Conservation (phyloP, 2,797 vertebrate genomes). For the Myotis pilosus region DNA sequence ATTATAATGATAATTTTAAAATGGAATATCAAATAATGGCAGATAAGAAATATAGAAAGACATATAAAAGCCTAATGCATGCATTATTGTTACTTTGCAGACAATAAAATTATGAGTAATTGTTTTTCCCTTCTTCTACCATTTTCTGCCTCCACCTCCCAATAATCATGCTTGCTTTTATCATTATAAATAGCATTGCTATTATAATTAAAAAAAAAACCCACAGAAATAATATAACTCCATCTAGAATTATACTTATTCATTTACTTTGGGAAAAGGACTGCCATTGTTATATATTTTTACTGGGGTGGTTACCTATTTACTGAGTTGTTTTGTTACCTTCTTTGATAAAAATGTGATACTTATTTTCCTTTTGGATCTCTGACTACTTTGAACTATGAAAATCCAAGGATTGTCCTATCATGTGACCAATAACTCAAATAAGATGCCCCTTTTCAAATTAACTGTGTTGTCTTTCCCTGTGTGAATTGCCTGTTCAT, state of each 20-base stretch:
- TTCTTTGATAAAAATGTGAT: not conserved
- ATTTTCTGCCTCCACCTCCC: not conserved
- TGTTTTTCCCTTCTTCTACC: not conserved
- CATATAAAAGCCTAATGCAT: not conserved
- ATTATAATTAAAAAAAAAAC: not conserved
- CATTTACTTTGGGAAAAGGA: not conserved
- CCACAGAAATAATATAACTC: not conserved
- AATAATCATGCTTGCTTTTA: not conserved
- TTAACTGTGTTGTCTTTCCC: not conserved
- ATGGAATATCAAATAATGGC: not conserved
- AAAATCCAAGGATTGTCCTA: not conserved
- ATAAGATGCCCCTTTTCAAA: not conserved
- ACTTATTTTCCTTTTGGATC: not conserved
- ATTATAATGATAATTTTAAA: conserved; percentile 49
- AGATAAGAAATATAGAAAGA: not conserved
- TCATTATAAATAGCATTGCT: conserved; percentile 41
- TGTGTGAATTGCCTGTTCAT: not conserved
- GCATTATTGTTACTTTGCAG: not conserved
- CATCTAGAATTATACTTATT: not conserved
- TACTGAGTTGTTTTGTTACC: not conserved
- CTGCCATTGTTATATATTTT: not conserved
- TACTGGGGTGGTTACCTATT: not conserved
- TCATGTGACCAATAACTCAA: not conserved
- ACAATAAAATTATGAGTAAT: not conserved
- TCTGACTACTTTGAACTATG: not conserved